Base-by-base conservation (phyloP, 2,113 vertebrate species). In the Cyrtonyx montezumae region DNA sequence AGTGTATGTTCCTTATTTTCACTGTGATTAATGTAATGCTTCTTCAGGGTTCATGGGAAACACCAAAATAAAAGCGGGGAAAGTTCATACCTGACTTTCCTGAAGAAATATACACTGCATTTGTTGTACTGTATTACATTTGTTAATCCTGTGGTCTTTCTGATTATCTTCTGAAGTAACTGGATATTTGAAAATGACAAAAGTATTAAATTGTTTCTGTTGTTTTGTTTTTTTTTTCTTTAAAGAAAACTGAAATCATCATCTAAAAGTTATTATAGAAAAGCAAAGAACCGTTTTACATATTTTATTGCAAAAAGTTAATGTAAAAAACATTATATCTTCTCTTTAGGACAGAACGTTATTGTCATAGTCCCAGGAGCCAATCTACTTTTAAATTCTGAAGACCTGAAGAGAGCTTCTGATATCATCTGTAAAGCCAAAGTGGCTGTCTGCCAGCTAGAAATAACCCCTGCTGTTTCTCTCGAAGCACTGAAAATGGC, bases 351-450 rank as follows among this genome's bases (percentile, higher is more conserved):
- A 92, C 98, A 99, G 97, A 99, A 99, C 65, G 98, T 98, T 97
- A 99, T 99, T 66, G 98, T 99, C 84, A 99, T 99, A 34, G 99
- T 99, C 73, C 98, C 99, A 20, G 99, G 99, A 94, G 99, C 99
- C 88, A 99, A 99, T 95, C 97, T 99, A 95, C 97, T 99, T 95
- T 97, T 99, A 94, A 97, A 97, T 85, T 86, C 40, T n/a, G 97
- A 98, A 89, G 99, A 99, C 86, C 98, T 99, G 90, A 97, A 91
- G 79, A 70, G 84, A 30, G 98, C 98, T 91, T 98, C 97, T 62
- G 88, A 95, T 70, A 97, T 97, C 84, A 98, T 99, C 87, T 70
- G 67, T 66, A 96, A 91, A 83, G 98, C 99, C 77, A 99, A 98
- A 97, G 99, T 99, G 21, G 73, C 99, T 88, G 94, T 99, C 93